Conservation (phyloP, 2,888 invertebrate species). For the Zygothrica quintamaculata region DNA sequence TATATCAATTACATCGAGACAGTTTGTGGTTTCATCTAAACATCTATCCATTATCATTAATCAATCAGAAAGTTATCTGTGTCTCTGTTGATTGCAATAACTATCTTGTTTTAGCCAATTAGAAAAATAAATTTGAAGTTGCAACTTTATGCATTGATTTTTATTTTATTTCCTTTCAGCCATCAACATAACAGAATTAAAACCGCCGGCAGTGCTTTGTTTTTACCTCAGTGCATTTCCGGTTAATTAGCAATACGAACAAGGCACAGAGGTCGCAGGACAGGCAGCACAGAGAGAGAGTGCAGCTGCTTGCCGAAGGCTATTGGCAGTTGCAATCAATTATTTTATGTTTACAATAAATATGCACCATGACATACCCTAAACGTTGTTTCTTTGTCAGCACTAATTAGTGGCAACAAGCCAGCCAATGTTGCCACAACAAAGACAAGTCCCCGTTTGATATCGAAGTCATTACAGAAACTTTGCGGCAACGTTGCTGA, state of each 20-base stretch:
- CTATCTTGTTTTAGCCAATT: no score
- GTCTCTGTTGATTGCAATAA: no score
- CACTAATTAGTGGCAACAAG: slow-evolving; percentile 68
- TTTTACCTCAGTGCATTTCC: slow-evolving; percentile 28
- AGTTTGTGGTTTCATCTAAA: no score
- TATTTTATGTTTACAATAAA: slow-evolving; percentile 72
- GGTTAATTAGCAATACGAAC: slow-evolving; percentile 58
- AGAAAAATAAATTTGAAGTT: no score
- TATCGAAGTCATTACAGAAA: slow-evolving; percentile 39
- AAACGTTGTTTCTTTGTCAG: neutral
- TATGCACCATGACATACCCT: slow-evolving; percentile 24
- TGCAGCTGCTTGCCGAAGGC: slow-evolving; percentile 20
- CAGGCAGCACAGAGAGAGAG: no score
- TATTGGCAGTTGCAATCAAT: slow-evolving; percentile 61
- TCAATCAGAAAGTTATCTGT: no score
- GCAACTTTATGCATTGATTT: slow-evolving; percentile 35
- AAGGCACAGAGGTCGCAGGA: slow-evolving; percentile 19
- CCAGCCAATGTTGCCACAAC: slow-evolving; percentile 37
- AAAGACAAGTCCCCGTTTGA: slow-evolving; percentile 57
- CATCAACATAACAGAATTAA: slow-evolving; percentile 6
- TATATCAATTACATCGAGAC: no score
- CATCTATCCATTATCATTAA: no score
- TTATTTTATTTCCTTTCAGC: neutral
- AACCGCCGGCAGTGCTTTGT: neutral
- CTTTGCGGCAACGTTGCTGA: slow-evolving; percentile 29